Evolutionary conservation across 1,140 invertebrate species (phyloP), one percentile per base, ranked within the genome.

Genomic region (Drosophila hydei): DNA sequence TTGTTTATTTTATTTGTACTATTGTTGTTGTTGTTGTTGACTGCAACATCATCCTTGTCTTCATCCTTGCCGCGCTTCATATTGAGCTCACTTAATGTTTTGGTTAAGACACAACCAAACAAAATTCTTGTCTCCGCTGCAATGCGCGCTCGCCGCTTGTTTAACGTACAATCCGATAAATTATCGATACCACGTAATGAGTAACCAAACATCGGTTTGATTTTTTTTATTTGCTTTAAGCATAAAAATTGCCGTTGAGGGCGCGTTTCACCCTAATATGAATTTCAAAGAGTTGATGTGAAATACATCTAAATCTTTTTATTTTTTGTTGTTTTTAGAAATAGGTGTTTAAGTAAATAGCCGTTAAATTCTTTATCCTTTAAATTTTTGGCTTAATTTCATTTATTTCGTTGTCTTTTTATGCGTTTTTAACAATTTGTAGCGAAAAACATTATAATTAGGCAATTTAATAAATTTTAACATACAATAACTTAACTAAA

Each of bases 51-150:
- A 33, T 77, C 77, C 21, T 67, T 77, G n/a, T 71, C 74, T 9
- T 85, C 74, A 6, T 88, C 83, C 43, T 69, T 87, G 9, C 5
- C 38, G 27, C 77, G 62, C 48, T 72, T 81, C 81, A 85, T 85
- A n/a, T 61, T 43, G 9, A 18, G n/a, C 43, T 58, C 40, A n/a
- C 12, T 11, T 4, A 21, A 19, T 70, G 19, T 43, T 60, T 42
- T 27, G 36, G 12, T 19, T 2, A 30, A 38, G 54, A 59, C 23
- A 14, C 25, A 45, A 59, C 38, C 21, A 81, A 62, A 81, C 60
- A 38, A 77, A 77, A 73, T 45, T 42, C 3, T 58, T 51, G 40
- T 52, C 58, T 55, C 48, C 43, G 50, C 43, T 36, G 56, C 43
- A 68, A 56, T 72, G 50, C 64, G 70, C 70, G 64, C 56, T 68